Evolutionary conservation across 2,113 vertebrate species (phyloP).

Genomic region (Malurus elegans): DNA sequence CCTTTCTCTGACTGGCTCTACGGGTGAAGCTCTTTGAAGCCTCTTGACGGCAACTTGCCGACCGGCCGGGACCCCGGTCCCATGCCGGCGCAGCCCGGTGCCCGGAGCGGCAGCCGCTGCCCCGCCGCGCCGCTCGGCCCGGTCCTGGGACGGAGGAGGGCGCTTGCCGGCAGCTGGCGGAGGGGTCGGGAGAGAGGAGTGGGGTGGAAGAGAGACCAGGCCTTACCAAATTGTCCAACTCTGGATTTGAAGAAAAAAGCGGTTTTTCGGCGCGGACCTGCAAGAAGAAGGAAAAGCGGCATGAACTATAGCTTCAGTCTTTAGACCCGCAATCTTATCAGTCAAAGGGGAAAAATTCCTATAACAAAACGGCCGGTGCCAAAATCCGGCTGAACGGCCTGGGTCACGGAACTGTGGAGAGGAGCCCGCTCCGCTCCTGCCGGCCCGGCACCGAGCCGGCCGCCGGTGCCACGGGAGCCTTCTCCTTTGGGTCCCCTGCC

Average conservation of each 20-base stretch:
- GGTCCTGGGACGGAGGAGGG: neutral
- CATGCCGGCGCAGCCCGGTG: neutral
- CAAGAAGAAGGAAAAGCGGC: constrained; percentile 16
- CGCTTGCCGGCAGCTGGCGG: neutral
- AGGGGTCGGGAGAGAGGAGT: neutral
- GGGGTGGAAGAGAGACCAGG: neutral
- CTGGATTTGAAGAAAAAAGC: constrained; percentile 99
- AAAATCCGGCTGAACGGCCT: neutral
- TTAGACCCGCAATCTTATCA: neutral
- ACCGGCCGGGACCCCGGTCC: neutral
- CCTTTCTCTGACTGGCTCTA: constrained; percentile 45
- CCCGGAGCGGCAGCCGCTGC: neutral
- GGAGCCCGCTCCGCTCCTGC: neutral
- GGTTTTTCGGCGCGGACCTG: constrained; percentile 98
- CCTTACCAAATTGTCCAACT: constrained; percentile 99
- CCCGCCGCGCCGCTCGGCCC: neutral
- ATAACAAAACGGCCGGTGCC: neutral
- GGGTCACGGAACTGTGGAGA: too few species aligned
- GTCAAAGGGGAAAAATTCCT: neutral
- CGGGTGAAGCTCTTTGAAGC: constrained; percentile 44
- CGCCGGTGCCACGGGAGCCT: neutral
- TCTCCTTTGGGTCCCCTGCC: neutral
- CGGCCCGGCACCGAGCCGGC: neutral
- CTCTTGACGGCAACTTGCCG: neutral
- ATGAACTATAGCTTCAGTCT: neutral